A percentile compares a stretch with the other conserved stretches of the same genome.
Conservation (phyloP, 2,888 invertebrate species). For the Lasioglossum lativentre region DNA sequence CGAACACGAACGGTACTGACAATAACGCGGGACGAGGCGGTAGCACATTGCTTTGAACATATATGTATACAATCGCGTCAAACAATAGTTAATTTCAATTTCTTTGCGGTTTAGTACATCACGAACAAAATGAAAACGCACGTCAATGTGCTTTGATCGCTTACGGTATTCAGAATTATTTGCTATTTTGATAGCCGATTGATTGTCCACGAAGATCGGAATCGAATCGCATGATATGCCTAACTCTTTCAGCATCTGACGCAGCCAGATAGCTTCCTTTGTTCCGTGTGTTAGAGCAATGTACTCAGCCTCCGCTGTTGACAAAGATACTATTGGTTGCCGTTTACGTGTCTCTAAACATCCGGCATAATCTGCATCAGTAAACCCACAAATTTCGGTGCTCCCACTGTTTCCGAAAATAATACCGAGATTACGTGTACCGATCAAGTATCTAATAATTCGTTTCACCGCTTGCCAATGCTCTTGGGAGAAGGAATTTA, state of each 20-base stretch:
- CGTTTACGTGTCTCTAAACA: conserved; percentile 23
- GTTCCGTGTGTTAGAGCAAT: background rate
- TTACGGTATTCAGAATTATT: conserved; percentile 13
- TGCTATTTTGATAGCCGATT: background rate
- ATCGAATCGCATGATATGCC: background rate
- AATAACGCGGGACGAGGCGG: no score
- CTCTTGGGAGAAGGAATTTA: background rate
- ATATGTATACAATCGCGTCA: no score
- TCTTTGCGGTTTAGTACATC: background rate
- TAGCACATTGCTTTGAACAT: no score
- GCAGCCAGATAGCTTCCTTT: conserved; percentile 2
- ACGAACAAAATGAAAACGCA: conserved; percentile 52
- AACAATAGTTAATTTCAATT: no score
- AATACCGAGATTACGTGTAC: conserved; percentile 25
- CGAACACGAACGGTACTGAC: no score
- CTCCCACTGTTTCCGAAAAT: conserved; percentile 28
- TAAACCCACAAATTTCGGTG: conserved; percentile 11
- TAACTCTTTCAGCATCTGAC: background rate
- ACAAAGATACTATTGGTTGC: background rate
- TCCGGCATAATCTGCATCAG: conserved; percentile 39
- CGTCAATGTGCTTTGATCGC: conserved; percentile 68
- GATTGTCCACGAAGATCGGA: background rate
- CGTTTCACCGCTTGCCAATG: conserved; percentile 42
- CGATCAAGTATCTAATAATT: conserved; percentile 21
- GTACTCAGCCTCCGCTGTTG: background rate